These are phyloP conservation scores for Carduelis carduelis DNA, from an alignment of 2,797 vertebrate species.

Conservation along the genomic window DNA sequence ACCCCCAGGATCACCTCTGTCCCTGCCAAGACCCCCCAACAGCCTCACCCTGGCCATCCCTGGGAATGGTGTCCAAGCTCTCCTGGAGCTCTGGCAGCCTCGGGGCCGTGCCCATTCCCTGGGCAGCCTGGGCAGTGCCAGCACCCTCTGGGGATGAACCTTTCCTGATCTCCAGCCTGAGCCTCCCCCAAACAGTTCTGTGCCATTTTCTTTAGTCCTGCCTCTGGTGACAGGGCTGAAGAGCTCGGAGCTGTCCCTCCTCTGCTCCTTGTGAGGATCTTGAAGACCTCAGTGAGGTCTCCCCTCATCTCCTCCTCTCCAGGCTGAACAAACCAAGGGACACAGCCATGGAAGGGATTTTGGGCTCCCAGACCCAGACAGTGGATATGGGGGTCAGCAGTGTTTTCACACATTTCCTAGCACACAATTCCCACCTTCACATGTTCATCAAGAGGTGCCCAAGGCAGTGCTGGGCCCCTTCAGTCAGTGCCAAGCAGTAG, in stretches of 20 bases:
- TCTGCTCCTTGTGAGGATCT: background rate
- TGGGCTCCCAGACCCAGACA: fast-evolving
- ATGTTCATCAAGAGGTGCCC: fast-evolving
- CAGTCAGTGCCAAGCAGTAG: background rate
- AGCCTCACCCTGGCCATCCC: background rate
- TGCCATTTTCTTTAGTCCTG: background rate
- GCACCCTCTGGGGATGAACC: background rate
- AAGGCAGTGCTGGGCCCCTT: background rate
- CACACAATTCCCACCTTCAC: background rate
- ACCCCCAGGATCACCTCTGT: fast-evolving
- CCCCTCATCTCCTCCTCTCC: background rate
- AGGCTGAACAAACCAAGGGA: background rate
- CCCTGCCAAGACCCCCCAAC: background rate
- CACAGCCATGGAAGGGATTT: background rate
- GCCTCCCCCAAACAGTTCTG: fast-evolving
- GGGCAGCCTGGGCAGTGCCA: background rate
- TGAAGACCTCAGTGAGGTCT: background rate
- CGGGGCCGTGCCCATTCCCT: background rate
- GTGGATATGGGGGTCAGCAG: background rate
- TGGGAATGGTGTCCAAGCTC: background rate
- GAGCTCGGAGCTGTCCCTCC: too few relatives aligned
- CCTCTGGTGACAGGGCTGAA: background rate
- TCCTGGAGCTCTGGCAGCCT: background rate
- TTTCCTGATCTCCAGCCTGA: fast-evolving
- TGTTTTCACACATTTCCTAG: background rate